Conservation (phyloP, 1,140 invertebrate genomes). For the Zaprionus lachaisei region DNA sequence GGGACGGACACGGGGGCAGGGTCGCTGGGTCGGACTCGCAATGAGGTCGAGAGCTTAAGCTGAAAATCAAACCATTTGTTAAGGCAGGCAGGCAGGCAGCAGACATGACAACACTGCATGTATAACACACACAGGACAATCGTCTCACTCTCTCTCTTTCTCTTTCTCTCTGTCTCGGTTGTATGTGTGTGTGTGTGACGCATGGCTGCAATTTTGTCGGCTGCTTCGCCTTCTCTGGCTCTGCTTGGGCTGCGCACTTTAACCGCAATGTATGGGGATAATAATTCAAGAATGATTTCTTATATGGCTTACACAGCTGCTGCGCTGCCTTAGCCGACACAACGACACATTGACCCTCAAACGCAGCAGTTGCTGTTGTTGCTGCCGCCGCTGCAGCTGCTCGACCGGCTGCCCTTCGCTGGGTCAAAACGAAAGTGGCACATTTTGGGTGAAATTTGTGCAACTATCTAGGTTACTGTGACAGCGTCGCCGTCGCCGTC, state of each 20-base stretch:
- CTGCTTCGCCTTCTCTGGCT: conserved; percentile 13
- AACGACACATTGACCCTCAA: conserved; percentile 75
- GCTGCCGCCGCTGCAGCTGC: conserved; percentile 23
- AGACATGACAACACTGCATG: conserved; percentile 79
- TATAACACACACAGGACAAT: conserved; percentile 55
- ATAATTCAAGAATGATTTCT: conserved; percentile 82
- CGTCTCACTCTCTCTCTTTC: conserved; percentile 24
- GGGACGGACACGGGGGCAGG: background rate
- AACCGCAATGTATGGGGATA: conserved; percentile 76
- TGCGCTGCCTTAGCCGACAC: background rate
- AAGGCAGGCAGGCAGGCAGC: conserved; percentile 51
- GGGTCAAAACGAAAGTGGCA: conserved; percentile 82
- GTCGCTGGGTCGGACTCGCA: conserved; percentile 1
- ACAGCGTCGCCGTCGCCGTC: conserved; percentile 49
- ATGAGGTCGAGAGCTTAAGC: conserved; percentile 58
- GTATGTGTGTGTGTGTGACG: conserved; percentile 59
- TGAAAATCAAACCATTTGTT: conserved; percentile 81
- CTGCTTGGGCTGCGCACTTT: conserved; percentile 70
- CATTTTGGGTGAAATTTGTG: conserved; percentile 81
- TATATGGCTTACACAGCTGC: conserved; percentile 56
- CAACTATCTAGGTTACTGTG: conserved; percentile 80
- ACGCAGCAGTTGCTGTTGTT: conserved; percentile 33
- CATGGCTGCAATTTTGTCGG: conserved; percentile 72
- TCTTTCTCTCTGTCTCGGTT: conserved; percentile 15
- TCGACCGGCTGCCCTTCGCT: conserved; percentile 61